These are phyloP conservation scores for Penaeus monodon DNA, from an alignment of 2,888 invertebrate genomes.

Conservation along the genomic window DNA sequence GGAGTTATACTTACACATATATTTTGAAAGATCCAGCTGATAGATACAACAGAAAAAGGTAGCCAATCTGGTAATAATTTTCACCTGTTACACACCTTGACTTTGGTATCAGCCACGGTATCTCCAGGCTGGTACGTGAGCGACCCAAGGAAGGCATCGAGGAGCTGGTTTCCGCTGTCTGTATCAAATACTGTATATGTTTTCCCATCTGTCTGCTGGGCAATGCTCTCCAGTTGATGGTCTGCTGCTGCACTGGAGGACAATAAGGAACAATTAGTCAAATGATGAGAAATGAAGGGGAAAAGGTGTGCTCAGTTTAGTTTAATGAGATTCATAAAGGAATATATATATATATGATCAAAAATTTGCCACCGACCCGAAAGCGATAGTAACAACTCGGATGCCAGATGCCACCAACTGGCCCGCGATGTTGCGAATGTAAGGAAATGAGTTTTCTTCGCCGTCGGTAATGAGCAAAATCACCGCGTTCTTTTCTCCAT, in stretches of 20 bases:
- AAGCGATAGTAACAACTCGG: constrained; percentile 31
- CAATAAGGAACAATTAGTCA: no score
- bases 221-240: not conserved
- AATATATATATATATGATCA: no score
- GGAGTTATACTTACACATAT: no score
- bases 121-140: constrained; percentile 29
- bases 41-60: no score
- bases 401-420: constrained; percentile 3
- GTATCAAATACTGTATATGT: constrained; percentile 7
- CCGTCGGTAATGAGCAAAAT: constrained; percentile 34
- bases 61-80: no score
- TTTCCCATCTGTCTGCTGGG: constrained; percentile 24
- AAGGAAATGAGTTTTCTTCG: not conserved
- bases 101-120: not conserved
- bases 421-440: constrained; percentile 6
- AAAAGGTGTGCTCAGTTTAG: no score
- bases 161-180: not conserved
- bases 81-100: not conserved
- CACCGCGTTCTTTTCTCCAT: constrained; percentile 10
- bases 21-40: no score
- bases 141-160: constrained; percentile 22
- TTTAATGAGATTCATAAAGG: no score
- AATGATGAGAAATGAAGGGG: no score
- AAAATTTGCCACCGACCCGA: constrained; percentile 1
- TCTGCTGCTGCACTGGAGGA: not conserved